phyloP scores from a whole-genome alignment of 2,888 invertebrate species.

The Sylvicola fuscatus region DNA sequence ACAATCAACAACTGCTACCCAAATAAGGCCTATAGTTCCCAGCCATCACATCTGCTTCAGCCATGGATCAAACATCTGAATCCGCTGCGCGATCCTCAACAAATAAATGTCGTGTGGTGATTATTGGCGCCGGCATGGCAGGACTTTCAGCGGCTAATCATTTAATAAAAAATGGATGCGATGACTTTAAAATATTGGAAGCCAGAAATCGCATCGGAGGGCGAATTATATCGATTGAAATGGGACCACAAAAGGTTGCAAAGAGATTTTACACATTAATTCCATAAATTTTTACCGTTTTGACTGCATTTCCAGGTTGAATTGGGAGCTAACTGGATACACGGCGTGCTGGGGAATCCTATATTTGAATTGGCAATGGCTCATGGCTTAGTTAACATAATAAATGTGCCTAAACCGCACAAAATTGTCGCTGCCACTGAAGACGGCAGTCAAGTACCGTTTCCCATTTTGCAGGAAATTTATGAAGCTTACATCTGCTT shows the following conservation, averaged over 20 bases:
- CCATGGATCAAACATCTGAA: no score
- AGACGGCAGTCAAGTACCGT: constrained; percentile 72
- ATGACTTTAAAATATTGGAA: constrained; percentile 61
- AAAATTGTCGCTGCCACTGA: constrained; percentile 79
- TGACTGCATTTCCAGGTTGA: constrained; percentile 32
- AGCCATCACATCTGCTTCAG: no score
- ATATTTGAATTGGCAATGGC: constrained; percentile 74
- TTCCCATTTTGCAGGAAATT: constrained; percentile 66
- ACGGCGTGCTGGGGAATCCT: constrained; percentile 75
- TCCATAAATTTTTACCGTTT: neutral
- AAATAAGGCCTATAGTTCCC: no score
- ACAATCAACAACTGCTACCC: no score
- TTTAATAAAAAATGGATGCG: constrained; percentile 55
- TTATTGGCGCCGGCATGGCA: constrained; percentile 65
- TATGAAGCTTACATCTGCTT: constrained; percentile 87
- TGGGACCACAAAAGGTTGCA: constrained; percentile 33
- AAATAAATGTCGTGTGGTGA: constrained; percentile 14
- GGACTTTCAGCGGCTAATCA: constrained; percentile 71
- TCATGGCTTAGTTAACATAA: constrained; percentile 65
- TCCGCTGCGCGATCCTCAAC: no score
- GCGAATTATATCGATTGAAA: constrained; percentile 53
- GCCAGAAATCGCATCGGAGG: constrained; percentile 66
- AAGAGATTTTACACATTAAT: no score
- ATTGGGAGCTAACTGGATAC: constrained; percentile 85
- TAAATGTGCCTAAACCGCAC: constrained; percentile 67